phyloP scores from a whole-genome alignment of 1,140 invertebrate species.

The Trissolcus basalis region DNA sequence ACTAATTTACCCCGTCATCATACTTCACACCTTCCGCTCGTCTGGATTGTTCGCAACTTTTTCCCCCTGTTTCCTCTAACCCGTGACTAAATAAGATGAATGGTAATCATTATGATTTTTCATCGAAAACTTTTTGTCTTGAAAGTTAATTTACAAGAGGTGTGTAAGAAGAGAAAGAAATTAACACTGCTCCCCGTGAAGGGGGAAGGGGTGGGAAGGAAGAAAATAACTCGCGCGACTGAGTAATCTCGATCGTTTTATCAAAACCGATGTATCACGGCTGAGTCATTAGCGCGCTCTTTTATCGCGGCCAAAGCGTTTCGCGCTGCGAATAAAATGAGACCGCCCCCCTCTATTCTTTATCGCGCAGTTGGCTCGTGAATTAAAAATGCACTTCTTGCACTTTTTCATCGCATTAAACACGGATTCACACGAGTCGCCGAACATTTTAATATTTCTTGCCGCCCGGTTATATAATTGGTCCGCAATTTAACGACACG shows the following conservation, averaged over 20 bases:
- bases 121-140: neutral
- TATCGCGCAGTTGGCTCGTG: neutral
- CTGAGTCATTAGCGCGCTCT: conserved; percentile 11
- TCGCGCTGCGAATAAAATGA: no score
- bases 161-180: no score
- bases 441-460: conserved; percentile 74
- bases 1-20: neutral
- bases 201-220: neutral
- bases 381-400: conserved; percentile 45
- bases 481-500: conserved; percentile 74
- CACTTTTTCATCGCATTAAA: conserved; percentile 53
- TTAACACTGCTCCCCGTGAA: neutral
- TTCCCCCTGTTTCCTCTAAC: no score
- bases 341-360: no score
- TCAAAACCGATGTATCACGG: conserved; percentile 12
- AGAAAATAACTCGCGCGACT: conserved; percentile 12
- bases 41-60: neutral
- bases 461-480: conserved; percentile 67
- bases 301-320: conserved; percentile 1
- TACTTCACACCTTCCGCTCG: neutral
- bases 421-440: conserved; percentile 57
- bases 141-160: no score
- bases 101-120: conserved; percentile 14
- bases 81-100: conserved; percentile 25
- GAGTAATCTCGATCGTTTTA: conserved; percentile 20